phyloP scores from a whole-genome alignment of 2,888 invertebrate genomes.

The Archips crataeganus region DNA sequence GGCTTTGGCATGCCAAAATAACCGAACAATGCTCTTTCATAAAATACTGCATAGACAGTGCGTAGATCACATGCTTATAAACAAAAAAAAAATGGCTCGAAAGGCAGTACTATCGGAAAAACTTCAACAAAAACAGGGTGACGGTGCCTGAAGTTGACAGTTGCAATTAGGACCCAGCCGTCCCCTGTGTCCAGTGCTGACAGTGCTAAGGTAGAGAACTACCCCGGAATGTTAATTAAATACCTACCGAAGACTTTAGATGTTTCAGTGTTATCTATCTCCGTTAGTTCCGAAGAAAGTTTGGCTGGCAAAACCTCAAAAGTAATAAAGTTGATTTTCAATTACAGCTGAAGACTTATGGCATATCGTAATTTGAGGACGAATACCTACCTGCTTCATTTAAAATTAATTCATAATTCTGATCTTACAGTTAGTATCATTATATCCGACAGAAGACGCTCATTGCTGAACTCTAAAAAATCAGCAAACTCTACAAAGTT shows the following conservation, averaged over 20 bases:
- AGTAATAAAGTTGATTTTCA: slow-evolving; percentile 1
- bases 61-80: too few relatives aligned
- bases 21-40: too few relatives aligned
- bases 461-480: too few relatives aligned
- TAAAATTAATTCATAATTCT: too few relatives aligned
- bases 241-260: slow-evolving; percentile 66
- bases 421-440: too few relatives aligned
- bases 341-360: background rate
- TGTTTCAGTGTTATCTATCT: slow-evolving; percentile 57
- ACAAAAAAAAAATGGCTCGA: background rate
- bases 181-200: slow-evolving; percentile 56
- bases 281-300: slow-evolving; percentile 17
- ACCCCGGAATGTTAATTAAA: slow-evolving; percentile 75
- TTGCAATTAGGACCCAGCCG: slow-evolving; percentile 63
- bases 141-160: slow-evolving; percentile 67
- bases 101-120: slow-evolving; percentile 36
- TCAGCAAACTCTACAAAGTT: too few relatives aligned
- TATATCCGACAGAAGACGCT: too few relatives aligned
- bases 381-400: too few relatives aligned
- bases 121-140: slow-evolving; percentile 52
- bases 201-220: slow-evolving; percentile 39
- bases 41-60: too few relatives aligned
- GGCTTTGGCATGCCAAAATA: too few relatives aligned
- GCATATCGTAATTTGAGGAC: too few relatives aligned
- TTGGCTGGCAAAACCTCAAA: background rate